Evolutionary conservation across 2,797 vertebrate species (phyloP).

Genomic region (Parambassis ranga): DNA sequence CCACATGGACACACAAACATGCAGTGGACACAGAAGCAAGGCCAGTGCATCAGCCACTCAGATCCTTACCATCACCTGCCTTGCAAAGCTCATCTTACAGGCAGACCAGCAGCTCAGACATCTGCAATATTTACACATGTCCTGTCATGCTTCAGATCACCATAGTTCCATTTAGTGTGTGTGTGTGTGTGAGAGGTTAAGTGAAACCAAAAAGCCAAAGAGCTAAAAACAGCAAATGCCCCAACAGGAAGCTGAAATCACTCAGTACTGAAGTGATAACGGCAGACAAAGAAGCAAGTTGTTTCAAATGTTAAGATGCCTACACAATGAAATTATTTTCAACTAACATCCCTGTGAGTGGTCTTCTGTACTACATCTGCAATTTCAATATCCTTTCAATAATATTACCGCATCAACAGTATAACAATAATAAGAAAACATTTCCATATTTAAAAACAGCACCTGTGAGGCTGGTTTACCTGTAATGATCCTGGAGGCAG

Average conservation of each 20-base stretch:
- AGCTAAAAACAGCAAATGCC: constrained; percentile 29
- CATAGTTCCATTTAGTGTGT: constrained; percentile 55
- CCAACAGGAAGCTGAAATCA: constrained; percentile 41
- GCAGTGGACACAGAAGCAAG: constrained; percentile 35
- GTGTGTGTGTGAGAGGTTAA: constrained; percentile 37
- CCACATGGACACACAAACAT: constrained; percentile 29
- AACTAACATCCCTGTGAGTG: background rate
- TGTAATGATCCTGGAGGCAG: constrained; percentile 89
- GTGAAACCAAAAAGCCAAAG: constrained; percentile 55
- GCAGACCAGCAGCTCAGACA: constrained; percentile 92
- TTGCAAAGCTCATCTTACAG: constrained; percentile 88
- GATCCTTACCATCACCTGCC: constrained; percentile 93
- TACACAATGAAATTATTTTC: background rate
- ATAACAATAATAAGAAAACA: no score
- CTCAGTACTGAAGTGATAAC: constrained; percentile 23
- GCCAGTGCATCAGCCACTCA: constrained; percentile 78
- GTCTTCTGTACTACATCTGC: background rate
- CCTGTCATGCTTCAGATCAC: constrained; percentile 76
- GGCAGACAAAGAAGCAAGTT: constrained; percentile 14
- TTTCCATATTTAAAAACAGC: no score
- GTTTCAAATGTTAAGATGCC: constrained; percentile 18
- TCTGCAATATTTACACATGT: constrained; percentile 92
- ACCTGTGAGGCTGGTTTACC: constrained; percentile 82
- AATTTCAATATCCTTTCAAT: background rate
- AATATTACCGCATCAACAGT: no score